Evolutionary conservation across 2,888 invertebrate genomes (phyloP).

Genomic region (Heliconius ismenius): DNA sequence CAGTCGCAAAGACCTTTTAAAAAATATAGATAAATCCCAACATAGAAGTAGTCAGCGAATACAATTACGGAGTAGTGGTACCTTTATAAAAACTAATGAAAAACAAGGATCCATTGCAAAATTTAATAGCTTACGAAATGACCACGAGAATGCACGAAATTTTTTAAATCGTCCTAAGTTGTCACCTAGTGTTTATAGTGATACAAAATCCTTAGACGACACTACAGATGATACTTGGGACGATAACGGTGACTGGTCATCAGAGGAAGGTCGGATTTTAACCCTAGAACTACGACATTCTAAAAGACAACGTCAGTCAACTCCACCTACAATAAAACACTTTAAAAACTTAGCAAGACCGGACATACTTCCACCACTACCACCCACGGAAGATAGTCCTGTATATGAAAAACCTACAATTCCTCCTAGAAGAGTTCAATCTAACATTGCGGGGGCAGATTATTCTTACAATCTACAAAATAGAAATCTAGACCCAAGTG

Average conservation of each 20-base stretch:
- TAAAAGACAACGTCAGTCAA: slow-evolving; percentile 85
- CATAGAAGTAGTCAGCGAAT: slow-evolving; percentile 75
- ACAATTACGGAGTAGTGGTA: slow-evolving; percentile 85
- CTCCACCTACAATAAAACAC: slow-evolving; percentile 76
- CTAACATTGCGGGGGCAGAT: slow-evolving; percentile 14
- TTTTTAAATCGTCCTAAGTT: slow-evolving; percentile 70
- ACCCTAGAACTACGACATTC: slow-evolving; percentile 88
- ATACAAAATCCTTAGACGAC: slow-evolving; percentile 60
- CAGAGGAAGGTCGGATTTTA: slow-evolving; percentile 84
- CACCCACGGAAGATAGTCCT: slow-evolving; percentile 76
- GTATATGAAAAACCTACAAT: slow-evolving; percentile 83
- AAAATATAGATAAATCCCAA: slow-evolving; percentile 57
- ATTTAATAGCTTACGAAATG: slow-evolving; percentile 87
- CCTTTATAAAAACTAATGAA: slow-evolving; percentile 83
- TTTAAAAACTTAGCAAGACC: slow-evolving; percentile 81
- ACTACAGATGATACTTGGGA: slow-evolving; percentile 62
- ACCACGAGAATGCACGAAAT: slow-evolving; percentile 85
- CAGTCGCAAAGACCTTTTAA: slow-evolving; percentile 65
- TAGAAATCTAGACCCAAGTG: slow-evolving; percentile 82
- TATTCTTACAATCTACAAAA: slow-evolving; percentile 11
- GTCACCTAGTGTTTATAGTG: slow-evolving; percentile 58
- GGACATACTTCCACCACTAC: slow-evolving; percentile 86
- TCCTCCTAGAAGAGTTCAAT: slow-evolving; percentile 77
- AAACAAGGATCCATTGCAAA: slow-evolving; percentile 66
- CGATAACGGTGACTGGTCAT: slow-evolving; percentile 66